A percentile compares a stretch with the other conserved stretches of the same genome.
Conservation (phyloP, 2,888 invertebrate genomes). For the Lasius platythorax region DNA sequence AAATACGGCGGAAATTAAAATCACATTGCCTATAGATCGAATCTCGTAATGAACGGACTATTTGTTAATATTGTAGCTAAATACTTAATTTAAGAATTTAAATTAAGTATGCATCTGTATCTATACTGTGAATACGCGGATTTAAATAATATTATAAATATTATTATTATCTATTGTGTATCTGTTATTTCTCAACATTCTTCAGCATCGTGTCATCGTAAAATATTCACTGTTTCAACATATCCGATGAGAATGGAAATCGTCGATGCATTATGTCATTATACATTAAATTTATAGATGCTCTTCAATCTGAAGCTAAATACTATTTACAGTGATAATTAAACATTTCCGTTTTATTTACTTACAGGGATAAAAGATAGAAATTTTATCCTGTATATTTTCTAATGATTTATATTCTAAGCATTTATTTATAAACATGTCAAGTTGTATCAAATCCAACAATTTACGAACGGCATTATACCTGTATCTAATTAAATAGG, state of each 20-base stretch:
- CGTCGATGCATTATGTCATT: background rate
- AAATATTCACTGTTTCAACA: background rate
- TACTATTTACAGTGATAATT: background rate
- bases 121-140: slow-evolving; percentile 81
- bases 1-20: background rate
- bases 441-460: background rate
- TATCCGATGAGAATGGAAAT: background rate
- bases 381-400: background rate
- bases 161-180: slow-evolving; percentile 57
- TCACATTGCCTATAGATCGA: slow-evolving; percentile 30
- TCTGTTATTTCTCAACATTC: background rate
- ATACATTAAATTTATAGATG: background rate
- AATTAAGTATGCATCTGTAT: slow-evolving; percentile 72
- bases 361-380: background rate
- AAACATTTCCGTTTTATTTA: background rate
- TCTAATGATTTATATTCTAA: background rate
- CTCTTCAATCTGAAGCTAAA: background rate
- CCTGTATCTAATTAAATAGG: background rate
- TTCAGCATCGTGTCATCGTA: background rate
- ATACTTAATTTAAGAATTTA: slow-evolving; percentile 41
- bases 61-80: slow-evolving; percentile 71
- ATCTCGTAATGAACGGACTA: slow-evolving; percentile 58
- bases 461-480: background rate
- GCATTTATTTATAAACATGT: background rate
- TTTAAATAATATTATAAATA: slow-evolving; percentile 74